Evolutionary conservation across 2,797 vertebrate genomes (phyloP), one percentile per base, ranked within the genome.

Genomic region (Megaceryle alcyon): DNA sequence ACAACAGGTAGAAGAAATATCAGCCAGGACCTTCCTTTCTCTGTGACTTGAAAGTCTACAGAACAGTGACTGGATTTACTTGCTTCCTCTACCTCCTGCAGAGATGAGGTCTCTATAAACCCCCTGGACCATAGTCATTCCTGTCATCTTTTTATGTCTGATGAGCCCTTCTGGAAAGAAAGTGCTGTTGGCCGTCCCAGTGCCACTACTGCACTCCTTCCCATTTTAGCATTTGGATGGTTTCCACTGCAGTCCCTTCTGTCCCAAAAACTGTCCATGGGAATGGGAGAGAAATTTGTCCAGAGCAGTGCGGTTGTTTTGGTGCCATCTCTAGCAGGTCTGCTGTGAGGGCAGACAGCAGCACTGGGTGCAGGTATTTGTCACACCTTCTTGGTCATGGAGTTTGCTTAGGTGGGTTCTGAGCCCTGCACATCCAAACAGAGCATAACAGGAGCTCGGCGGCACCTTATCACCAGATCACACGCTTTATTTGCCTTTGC

Each of bases 101-200:
- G 33, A 75, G 46, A 4, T 0, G 0, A 16, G 31, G 3, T 39
- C 70, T 59, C 44, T 73, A 35, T 37, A 3, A 15, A 12, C 20
- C 9, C 10, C 14, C 59, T 2, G 9, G n/a, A 17, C 59, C 56
- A 14, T 5, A 43, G 35, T 4, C 1, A 19, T 57, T n/a, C 7
- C 23, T 23, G 26, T 7, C 21, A 31, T 25, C 17, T 12, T 13
- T 12, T 3, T 5, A 8, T 3, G 7, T 3, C 44, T 35, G 29
- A 77, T 44, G 39, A 54, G 48, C n/a, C 44, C 4, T 10, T 9
- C 41, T 26, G 69, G 51, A 44, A 11, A 5, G 15, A 13, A 5
- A 22, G 11, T 18, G 23, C 1, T 9, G 2, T 13, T 41, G 26
- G 2, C 23, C 23, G 53, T 16, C 21, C 48, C 0, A 2, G 4